Conservation (phyloP, 2,797 vertebrate species). For the Eupleurogrammus muticus region DNA sequence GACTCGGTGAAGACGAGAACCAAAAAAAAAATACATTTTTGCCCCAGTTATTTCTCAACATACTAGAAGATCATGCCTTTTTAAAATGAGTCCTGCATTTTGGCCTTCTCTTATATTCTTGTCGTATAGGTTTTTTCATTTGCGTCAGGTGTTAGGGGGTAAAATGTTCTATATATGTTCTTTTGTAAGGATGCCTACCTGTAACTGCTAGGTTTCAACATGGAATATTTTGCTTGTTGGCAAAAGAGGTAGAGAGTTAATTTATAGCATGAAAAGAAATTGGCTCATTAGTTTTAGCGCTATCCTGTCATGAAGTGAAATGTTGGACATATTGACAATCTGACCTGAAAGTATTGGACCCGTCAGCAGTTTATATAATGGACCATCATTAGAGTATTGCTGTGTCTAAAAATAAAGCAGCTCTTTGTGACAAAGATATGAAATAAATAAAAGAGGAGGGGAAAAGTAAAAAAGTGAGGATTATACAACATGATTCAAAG, state of each 20-base stretch:
- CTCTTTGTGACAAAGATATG: not conserved
- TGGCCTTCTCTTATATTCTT: no score
- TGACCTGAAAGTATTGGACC: not conserved
- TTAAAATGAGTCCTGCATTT: no score
- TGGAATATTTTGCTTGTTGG: not conserved
- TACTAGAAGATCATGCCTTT: no score
- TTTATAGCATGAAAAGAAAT: not conserved
- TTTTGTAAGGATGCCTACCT: not conserved
- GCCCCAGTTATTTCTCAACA: no score
- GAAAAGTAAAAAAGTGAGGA: no score
- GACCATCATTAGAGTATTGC: not conserved
- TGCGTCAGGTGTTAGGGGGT: no score
- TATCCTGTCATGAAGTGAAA: not conserved
- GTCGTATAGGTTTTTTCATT: no score
- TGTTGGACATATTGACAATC: not conserved
- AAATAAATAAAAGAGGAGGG: not conserved
- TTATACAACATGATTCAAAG: no score
- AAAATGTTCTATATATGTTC: not conserved
- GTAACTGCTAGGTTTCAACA: no score
- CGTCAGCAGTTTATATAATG: not conserved
- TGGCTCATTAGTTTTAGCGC: no score
- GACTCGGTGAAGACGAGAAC: no score
- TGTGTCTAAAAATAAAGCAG: slow-evolving; percentile 6
- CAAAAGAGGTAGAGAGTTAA: not conserved
- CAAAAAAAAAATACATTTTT: no score